phyloP scores from a whole-genome alignment of 2,113 vertebrate genomes.

The Gopherus evgoodei region DNA sequence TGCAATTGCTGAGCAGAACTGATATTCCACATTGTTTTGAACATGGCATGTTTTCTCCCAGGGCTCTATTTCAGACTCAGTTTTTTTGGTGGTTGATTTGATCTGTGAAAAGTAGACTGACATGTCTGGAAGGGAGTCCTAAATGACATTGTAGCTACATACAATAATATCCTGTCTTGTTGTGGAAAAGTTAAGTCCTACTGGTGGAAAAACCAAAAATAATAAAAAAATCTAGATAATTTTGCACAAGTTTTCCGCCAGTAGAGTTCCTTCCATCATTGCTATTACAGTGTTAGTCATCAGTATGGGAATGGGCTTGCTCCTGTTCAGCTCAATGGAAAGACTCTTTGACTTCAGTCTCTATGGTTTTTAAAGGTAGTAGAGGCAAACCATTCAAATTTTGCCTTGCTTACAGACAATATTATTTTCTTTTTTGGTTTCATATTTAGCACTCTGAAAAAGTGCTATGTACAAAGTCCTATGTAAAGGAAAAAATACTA shows the following conservation, averaged over 20 bases:
- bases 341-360: not conserved
- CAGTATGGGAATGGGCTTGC: not conserved
- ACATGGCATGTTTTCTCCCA: not conserved
- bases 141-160: not conserved
- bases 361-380: not conserved
- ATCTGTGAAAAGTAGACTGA: not conserved
- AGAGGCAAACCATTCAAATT: not conserved
- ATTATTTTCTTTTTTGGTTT: not conserved
- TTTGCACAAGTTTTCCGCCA: not conserved
- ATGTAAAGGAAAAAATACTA: not conserved
- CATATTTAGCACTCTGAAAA: not conserved
- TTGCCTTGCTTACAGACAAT: not conserved
- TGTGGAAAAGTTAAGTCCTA: not conserved
- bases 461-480: not conserved
- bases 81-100: not conserved
- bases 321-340: not conserved
- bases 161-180: not conserved
- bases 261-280: not conserved
- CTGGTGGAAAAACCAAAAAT: not conserved
- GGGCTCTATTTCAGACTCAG: not conserved
- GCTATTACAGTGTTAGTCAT: not conserved
- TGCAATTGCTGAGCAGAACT: conserved; percentile 40
- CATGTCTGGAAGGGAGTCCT: not conserved
- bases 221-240: not conserved
- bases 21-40: conserved; percentile 51